Conservation (phyloP, 2,113 vertebrate genomes). For the Helogale parvula region DNA sequence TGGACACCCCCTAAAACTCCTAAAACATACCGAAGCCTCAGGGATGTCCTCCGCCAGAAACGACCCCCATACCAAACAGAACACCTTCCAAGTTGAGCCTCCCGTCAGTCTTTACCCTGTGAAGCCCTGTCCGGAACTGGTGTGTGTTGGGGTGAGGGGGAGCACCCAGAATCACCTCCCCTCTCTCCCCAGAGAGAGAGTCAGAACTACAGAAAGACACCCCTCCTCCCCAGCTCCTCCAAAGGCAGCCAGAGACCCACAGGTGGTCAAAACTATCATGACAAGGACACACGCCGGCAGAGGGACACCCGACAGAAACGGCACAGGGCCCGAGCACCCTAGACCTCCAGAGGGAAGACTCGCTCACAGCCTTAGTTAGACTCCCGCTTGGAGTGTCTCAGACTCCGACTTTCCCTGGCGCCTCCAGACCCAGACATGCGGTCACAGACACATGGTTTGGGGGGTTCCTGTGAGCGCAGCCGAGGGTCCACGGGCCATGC, state of each 20-base stretch:
- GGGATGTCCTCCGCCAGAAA: neutral
- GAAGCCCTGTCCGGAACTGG: neutral
- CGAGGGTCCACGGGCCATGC: fast-evolving
- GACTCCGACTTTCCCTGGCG: fast-evolving
- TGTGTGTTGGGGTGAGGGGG: neutral
- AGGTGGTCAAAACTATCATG: too few relatives aligned
- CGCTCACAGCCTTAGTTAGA: neutral
- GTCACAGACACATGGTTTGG: fast-evolving
- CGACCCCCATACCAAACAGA: neutral
- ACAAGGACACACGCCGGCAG: fast-evolving
- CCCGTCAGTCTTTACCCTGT: too few relatives aligned
- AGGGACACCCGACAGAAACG: too few relatives aligned
- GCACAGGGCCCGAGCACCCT: too few relatives aligned
- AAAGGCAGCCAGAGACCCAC: too few relatives aligned
- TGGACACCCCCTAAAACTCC: neutral
- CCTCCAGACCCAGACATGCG: fast-evolving
- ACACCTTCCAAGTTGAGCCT: neutral
- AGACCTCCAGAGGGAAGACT: neutral
- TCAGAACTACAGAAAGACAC: neutral
- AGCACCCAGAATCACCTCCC: neutral
- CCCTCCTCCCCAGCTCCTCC: neutral
- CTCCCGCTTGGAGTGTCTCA: neutral
- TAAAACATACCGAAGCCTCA: neutral
- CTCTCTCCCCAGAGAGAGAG: neutral
- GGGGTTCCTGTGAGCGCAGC: neutral